Evolutionary conservation across 2,888 invertebrate genomes (phyloP).

Genomic region (Drosophila kuntzei): DNA sequence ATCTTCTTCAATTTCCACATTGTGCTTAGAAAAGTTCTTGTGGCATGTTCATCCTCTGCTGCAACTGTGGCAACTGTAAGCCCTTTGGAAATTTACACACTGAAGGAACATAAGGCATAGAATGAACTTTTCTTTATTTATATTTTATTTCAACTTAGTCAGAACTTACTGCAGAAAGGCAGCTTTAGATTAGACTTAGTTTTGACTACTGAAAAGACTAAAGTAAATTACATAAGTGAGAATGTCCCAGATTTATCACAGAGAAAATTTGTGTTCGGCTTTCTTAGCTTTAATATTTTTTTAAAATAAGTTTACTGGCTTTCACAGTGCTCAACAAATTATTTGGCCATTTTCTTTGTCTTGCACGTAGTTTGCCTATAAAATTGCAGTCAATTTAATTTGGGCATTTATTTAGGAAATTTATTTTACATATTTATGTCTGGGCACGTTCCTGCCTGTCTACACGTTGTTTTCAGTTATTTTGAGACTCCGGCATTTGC

Average conservation of each 20-base stretch:
- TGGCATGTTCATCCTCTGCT: slow-evolving; percentile 13
- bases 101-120: background rate
- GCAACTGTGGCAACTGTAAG: slow-evolving; percentile 3
- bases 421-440: slow-evolving; percentile 40
- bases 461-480: slow-evolving; percentile 19
- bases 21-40: slow-evolving; percentile 22
- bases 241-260: slow-evolving; percentile 6
- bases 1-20: slow-evolving; percentile 13
- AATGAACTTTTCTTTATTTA: slow-evolving; percentile 16
- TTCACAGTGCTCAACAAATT: slow-evolving; percentile 13
- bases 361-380: slow-evolving; percentile 42
- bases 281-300: background rate
- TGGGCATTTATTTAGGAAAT: slow-evolving; percentile 30
- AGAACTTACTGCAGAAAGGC: slow-evolving; percentile 2
- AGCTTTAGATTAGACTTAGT: background rate
- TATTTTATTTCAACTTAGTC: slow-evolving; percentile 6
- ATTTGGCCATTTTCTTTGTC: slow-evolving; percentile 22
- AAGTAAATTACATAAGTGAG: background rate
- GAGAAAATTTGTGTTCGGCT: slow-evolving; percentile 9
- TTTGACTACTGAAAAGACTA: slow-evolving; percentile 1
- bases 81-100: slow-evolving; percentile 11
- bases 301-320: background rate
- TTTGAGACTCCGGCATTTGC: slow-evolving; percentile 12
- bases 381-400: slow-evolving; percentile 38
- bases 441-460: slow-evolving; percentile 27